Evolutionary conservation across 2,113 vertebrate genomes (phyloP), one percentile per base, ranked within the genome.

Genomic region (Tyto alba): DNA sequence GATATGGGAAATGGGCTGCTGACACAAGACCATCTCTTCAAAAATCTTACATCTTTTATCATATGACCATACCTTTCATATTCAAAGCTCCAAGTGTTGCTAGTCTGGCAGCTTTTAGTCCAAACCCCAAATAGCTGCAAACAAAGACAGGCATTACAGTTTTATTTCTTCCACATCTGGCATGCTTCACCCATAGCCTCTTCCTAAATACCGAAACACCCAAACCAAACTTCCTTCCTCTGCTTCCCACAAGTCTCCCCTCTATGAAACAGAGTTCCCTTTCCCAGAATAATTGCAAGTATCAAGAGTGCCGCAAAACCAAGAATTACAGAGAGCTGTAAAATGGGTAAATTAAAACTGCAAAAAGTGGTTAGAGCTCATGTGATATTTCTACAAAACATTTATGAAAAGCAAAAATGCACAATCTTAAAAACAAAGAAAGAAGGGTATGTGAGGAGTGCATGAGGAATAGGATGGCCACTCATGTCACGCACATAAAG

Each of bases 71-170:
- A 99, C 99, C 99, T 98, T 99, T 98, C 50, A 97, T 97, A 93
- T 98, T 98, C 90, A 99, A 98, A 66, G 99, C 99, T 96, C 99
- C 99, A 76, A 99, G 98, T 1, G 98, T 99, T 78, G 99, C 99
- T 64, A 99, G 97, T 94, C 99, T 98, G 95, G 99, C 99, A 50
- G 98, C 99, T 96, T 98, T 98, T 74, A 99, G 97, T 96, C 99
- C 99, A 97, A 99, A 99, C 64, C 99, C 99, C 97, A 99, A 98
- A 97, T 99, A 99, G 97, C 99, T 99, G 95, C 69, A 93, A 93
- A 92, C 40, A 97, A 64, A 94, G 23, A 74, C 43, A 48, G 48
- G 96, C 3, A 30, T 56, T 43, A 53, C 5, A 55, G 60, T 64
- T 87, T 89, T 36, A 72, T 75, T 82, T 92, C 57, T 43, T 68